Conservation (phyloP, 2,797 vertebrate genomes). For the Varecia variegata region DNA sequence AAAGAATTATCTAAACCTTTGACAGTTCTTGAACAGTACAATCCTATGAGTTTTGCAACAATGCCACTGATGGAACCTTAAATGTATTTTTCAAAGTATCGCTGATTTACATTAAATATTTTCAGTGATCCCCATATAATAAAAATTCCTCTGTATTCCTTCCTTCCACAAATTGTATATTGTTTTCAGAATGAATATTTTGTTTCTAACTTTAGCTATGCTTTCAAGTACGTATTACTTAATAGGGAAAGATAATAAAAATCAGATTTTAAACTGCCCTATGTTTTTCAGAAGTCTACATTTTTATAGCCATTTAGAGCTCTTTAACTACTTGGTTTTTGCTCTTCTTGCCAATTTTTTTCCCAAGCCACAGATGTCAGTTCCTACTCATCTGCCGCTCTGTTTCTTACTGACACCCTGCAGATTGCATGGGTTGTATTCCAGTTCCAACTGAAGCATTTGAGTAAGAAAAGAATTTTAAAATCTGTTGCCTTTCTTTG, state of each 20-base stretch:
- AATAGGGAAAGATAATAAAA: slow-evolving; percentile 67
- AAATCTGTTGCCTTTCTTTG: slow-evolving; percentile 71
- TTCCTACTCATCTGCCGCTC: slow-evolving; percentile 77
- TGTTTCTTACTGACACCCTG: slow-evolving; percentile 75
- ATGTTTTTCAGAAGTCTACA: slow-evolving; percentile 52
- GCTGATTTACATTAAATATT: not conserved
- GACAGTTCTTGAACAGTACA: not conserved
- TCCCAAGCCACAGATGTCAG: slow-evolving; percentile 75
- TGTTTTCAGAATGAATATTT: not conserved
- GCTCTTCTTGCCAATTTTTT: slow-evolving; percentile 77
- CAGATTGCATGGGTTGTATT: slow-evolving; percentile 71
- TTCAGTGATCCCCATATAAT: not conserved
- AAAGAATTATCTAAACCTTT: not conserved
- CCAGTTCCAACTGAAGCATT: slow-evolving; percentile 68
- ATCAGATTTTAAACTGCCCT: slow-evolving; percentile 57
- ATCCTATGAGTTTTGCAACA: not conserved
- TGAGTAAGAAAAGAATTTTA: slow-evolving; percentile 63
- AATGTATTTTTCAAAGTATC: not conserved
- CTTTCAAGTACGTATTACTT: slow-evolving; percentile 45
- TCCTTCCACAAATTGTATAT: not conserved
- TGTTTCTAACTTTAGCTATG: not conserved
- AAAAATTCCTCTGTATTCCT: not conserved
- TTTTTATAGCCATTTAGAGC: slow-evolving; percentile 74
- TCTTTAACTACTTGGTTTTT: slow-evolving; percentile 72
- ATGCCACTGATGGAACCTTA: not conserved